Conservation (phyloP, 2,888 invertebrate genomes). For the Drosophila kuntzei region DNA sequence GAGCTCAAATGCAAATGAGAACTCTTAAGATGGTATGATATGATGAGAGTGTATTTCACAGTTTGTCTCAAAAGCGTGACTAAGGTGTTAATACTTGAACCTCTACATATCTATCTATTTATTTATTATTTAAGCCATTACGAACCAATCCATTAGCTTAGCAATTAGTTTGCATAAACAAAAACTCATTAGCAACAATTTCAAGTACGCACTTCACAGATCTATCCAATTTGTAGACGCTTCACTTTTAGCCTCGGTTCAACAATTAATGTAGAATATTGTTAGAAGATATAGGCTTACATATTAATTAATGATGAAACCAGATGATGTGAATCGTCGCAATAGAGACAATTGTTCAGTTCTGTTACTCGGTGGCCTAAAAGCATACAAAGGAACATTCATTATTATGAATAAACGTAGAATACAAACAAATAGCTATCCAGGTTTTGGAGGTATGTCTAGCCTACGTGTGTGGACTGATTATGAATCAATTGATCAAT, state of each 20-base stretch:
- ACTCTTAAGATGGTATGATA: conserved; percentile 36
- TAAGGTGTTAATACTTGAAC: conserved; percentile 13
- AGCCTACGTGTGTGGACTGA: conserved; percentile 55
- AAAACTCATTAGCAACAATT: conserved; percentile 63
- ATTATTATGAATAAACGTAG: neutral
- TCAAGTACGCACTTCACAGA: conserved; percentile 47
- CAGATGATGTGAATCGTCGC: neutral
- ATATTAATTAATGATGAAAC: neutral
- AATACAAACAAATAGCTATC: conserved; percentile 1
- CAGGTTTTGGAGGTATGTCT: conserved; percentile 9
- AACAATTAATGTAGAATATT: conserved; percentile 4
- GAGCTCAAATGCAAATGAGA: conserved; percentile 58
- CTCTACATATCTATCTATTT: neutral
- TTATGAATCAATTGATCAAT: conserved; percentile 11
- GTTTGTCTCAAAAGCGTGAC: conserved; percentile 26
- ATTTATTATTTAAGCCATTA: conserved; percentile 25
- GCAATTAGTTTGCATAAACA: conserved; percentile 63
- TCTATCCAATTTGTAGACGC: conserved; percentile 16
- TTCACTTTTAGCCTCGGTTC: conserved; percentile 5
- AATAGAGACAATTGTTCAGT: neutral
- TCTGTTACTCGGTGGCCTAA: neutral
- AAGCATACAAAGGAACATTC: neutral
- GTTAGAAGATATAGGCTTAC: neutral
- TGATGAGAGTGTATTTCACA: conserved; percentile 11
- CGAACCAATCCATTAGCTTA: conserved; percentile 52